Evolutionary conservation across 2,113 vertebrate species (phyloP), one percentile per base, ranked within the genome.

Genomic region (Psilopsiagon aurifrons): DNA sequence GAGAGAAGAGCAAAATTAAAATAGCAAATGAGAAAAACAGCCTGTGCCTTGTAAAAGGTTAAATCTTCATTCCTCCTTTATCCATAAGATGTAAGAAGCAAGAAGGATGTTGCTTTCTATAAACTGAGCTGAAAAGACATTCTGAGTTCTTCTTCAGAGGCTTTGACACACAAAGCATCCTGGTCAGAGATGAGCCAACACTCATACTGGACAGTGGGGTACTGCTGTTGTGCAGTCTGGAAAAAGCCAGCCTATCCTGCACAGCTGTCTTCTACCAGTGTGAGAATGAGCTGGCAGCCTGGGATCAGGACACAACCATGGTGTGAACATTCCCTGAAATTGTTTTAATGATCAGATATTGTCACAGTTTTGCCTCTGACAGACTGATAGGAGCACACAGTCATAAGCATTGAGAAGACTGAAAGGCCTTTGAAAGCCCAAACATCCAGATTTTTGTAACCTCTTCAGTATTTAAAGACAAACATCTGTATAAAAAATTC

Each of bases 401-500:
- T 19, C 6, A 6, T 1, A 22, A 28, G 17, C 63, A 59, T 0
- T 14, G 33, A 76, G 35, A 74, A 84, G 47, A 44, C 29, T 39
- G 29, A 41, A 79, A 76, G n/a, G 15, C 13, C 55, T 64, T 66
- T 31, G 18, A 43, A 82, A 83, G 15, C 10, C 27, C 83, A 81
- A 5, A 7, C 67, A 68, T 46, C 43, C 59, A 33, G 67, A 85
- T 13, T 85, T 83, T 49, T 85, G 74, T 66, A 87, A 62, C 24
- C 10, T 27, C 12, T 87, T 92, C 23, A 49, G 28, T 54, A 52
- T 64, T 69, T 95, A 85, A 96, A 92, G 44, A 68, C 67, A 83
- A 94, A 77, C 70, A 90, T 59, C 81, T 93, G 82, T 59, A 69
- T 46, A 77, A 71, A 94, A 86, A 89, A 70, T 49, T 94, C 68